Percentiles rank a stretch among this genome's conserved stretches.
phyloP scores from a whole-genome alignment of 2,888 invertebrate species.

The Meteorus cinctellus region DNA sequence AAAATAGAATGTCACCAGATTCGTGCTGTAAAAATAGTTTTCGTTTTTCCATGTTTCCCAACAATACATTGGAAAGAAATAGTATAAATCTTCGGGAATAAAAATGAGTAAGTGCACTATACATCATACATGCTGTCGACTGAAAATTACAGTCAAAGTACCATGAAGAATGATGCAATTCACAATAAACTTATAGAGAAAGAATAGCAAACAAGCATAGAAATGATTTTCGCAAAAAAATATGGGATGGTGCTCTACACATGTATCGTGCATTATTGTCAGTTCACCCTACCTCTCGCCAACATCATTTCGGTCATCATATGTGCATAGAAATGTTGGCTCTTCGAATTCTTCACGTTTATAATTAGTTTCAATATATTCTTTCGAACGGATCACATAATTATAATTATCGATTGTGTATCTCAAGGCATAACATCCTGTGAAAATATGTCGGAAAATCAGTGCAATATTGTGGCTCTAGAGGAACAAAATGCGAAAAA shows the following conservation, averaged over 20 bases:
- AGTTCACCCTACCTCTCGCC: constrained; percentile 20
- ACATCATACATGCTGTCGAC: not conserved
- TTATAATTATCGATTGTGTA: constrained; percentile 45
- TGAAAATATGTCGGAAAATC: constrained; percentile 48
- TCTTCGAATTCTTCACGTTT: constrained; percentile 43
- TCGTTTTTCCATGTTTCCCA: constrained; percentile 16
- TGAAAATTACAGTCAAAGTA: not conserved
- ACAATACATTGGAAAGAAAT: not conserved
- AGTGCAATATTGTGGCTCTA: constrained; percentile 44
- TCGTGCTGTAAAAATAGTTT: constrained; percentile 50
- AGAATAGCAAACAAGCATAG: not conserved
- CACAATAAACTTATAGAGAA: not conserved
- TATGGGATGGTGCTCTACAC: not conserved
- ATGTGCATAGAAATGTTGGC: constrained; percentile 47
- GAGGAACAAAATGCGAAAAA: constrained; percentile 14
- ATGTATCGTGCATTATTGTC: not conserved
- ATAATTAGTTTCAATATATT: constrained; percentile 47
- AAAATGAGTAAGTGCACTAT: not conserved
- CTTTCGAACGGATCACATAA: constrained; percentile 41
- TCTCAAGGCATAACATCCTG: constrained; percentile 53
- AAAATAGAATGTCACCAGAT: constrained; percentile 50
- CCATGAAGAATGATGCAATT: not conserved
- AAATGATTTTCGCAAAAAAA: not conserved
- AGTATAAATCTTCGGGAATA: not conserved
- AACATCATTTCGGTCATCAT: constrained; percentile 37